Conservation (phyloP, 2,888 invertebrate genomes). For the Phasia obesa region DNA sequence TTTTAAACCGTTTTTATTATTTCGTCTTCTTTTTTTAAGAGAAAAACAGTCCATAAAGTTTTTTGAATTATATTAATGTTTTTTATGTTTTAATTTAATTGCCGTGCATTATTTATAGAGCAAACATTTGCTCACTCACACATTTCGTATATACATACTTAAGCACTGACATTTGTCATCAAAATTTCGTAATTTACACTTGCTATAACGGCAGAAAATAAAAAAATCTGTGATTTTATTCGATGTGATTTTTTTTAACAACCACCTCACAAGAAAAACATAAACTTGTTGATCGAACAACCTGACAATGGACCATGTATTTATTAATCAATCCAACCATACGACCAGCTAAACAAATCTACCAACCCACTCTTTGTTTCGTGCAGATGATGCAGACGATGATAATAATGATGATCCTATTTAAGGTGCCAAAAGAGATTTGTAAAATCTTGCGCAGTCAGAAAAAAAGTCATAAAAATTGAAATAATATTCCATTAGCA, state of each 20-base stretch:
- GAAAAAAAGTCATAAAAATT: slow-evolving; percentile 58
- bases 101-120: slow-evolving; percentile 30
- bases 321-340: slow-evolving; percentile 30
- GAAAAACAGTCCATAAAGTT: slow-evolving; percentile 2
- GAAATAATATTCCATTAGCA: slow-evolving; percentile 67
- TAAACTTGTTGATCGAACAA: slow-evolving; percentile 47
- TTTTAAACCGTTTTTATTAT: neutral
- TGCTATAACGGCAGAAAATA: slow-evolving; percentile 5
- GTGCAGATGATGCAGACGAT: slow-evolving; percentile 32
- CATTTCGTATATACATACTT: slow-evolving; percentile 17
- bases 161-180: slow-evolving; percentile 33
- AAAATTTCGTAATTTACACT: slow-evolving; percentile 49
- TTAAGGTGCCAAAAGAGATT: slow-evolving; percentile 70
- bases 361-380: slow-evolving; percentile 59
- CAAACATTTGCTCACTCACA: slow-evolving; percentile 27
- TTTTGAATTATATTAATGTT: slow-evolving; percentile 29
- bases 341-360: slow-evolving; percentile 15
- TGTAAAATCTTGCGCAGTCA: slow-evolving; percentile 63
- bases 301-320: slow-evolving; percentile 46
- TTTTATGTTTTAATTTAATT: slow-evolving; percentile 60
- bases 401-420: slow-evolving; percentile 69
- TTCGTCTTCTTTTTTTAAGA: neutral
- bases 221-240: slow-evolving; percentile 20
- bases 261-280: slow-evolving; percentile 36
- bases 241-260: slow-evolving; percentile 24